Percentiles rank a stretch among this genome's conserved stretches.
These are phyloP conservation scores for Sycobia sp. DNA, from an alignment of 1,140 invertebrate species.

Conservation along the genomic window DNA sequence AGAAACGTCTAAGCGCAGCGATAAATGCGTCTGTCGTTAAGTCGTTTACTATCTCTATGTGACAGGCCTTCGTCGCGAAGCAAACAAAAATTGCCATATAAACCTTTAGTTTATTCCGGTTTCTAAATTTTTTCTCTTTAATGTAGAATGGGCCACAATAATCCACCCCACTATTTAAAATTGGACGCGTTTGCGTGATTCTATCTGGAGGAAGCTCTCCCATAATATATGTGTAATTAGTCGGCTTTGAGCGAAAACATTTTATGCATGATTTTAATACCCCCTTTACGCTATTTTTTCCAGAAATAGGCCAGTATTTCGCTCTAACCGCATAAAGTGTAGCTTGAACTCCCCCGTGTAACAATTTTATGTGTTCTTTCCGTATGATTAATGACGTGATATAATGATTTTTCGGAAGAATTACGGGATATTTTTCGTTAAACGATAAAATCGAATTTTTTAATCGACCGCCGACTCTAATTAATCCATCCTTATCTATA, in stretches of 20 bases:
- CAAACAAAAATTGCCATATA: conserved; percentile 34
- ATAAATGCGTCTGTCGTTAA: conserved; percentile 43
- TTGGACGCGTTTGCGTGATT: conserved; percentile 37
- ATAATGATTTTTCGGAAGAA: conserved; percentile 39
- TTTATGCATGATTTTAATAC: conserved; percentile 37
- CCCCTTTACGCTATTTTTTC: conserved; percentile 28
- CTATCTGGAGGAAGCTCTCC: conserved; percentile 45
- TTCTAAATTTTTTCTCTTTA: conserved; percentile 31
- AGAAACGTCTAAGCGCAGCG: conserved; percentile 41
- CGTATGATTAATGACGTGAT: conserved; percentile 38
- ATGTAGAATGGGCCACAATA: conserved; percentile 43
- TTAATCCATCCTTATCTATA: conserved; percentile 36
- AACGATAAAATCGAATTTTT: conserved; percentile 36
- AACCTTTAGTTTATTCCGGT: conserved; percentile 18
- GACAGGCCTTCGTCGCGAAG: conserved; percentile 40
- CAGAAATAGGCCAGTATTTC: conserved; percentile 44
- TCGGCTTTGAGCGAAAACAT: conserved; percentile 29
- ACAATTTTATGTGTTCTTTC: conserved; percentile 31
- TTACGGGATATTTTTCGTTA: conserved; percentile 42
- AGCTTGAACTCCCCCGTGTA: conserved; percentile 40
- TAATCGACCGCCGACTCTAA: conserved; percentile 44
- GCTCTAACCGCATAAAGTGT: conserved; percentile 36
- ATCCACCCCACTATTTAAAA: conserved; percentile 47
- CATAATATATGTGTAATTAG: conserved; percentile 42
- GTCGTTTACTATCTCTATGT: conserved; percentile 46